phyloP scores from a whole-genome alignment of 35 echinoderm and acorn worm species.

The Acanthaster planci region DNA sequence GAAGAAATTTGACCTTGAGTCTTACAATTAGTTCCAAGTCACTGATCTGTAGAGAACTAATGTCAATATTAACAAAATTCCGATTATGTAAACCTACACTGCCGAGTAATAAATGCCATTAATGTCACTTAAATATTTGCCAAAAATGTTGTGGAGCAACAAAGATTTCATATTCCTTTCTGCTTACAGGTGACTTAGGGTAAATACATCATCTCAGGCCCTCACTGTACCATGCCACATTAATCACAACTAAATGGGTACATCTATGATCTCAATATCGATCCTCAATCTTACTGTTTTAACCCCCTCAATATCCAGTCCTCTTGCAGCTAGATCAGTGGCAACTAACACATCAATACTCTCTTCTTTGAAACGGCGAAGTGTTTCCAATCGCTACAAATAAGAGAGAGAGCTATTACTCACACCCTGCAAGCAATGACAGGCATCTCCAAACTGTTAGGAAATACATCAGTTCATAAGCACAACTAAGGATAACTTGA shows the following conservation, averaged over 20 bases:
- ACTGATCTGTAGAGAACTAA: no score
- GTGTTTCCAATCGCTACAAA: conserved; percentile 85
- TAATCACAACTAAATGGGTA: background rate
- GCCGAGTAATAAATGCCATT: no score
- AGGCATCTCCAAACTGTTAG: no score
- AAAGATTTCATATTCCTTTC: no score
- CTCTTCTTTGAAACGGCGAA: conserved; percentile 89
- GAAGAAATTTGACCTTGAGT: background rate
- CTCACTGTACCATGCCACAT: background rate
- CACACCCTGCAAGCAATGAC: no score
- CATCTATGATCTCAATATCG: background rate
- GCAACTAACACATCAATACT: conserved; percentile 88
- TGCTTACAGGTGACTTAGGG: no score
- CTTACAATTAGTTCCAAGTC: background rate
- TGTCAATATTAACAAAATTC: no score
- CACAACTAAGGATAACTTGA: no score
- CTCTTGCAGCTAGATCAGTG: conserved; percentile 93
- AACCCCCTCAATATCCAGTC: conserved; percentile 93
- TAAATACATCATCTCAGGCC: background rate
- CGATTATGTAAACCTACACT: no score
- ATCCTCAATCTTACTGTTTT: conserved; percentile 82
- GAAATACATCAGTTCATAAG: no score
- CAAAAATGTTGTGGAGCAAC: no score
- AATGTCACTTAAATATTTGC: no score
- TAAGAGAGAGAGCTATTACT: background rate